A percentile compares a stretch with the other conserved stretches of the same genome.
Evolutionary conservation across 2,113 vertebrate species (phyloP).

Genomic region (Dromaius novaehollandiae): DNA sequence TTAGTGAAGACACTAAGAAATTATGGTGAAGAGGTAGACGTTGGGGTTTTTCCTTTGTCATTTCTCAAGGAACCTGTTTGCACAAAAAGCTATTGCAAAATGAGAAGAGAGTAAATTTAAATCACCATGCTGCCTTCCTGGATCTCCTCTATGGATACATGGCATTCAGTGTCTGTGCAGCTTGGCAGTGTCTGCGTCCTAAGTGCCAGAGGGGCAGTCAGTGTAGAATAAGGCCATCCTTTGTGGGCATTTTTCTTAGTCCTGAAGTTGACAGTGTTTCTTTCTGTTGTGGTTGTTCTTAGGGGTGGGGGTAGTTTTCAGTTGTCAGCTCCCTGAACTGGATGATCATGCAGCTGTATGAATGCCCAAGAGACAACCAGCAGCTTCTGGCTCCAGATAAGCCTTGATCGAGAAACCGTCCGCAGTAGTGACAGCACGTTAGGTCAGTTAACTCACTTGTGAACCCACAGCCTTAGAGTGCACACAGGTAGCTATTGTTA

Average conservation of each 20-base stretch:
- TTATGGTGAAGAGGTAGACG: rapidly evolving
- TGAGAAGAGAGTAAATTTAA: neutral
- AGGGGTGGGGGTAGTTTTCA: neutral
- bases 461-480: rapidly evolving
- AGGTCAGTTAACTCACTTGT: neutral
- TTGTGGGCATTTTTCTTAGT: neutral
- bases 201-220: rapidly evolving
- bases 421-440: rapidly evolving
- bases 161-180: neutral
- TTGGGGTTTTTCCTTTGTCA: neutral
- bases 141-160: neutral
- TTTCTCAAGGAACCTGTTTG: neutral
- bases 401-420: neutral
- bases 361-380: neutral
- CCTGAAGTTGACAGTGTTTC: neutral
- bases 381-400: neutral
- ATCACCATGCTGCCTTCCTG: neutral
- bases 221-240: rapidly evolving
- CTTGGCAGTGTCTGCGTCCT: no score
- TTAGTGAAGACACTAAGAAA: rapidly evolving
- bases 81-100: no score
- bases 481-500: rapidly evolving
- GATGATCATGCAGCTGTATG: rapidly evolving
- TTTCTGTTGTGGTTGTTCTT: neutral
- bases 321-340: rapidly evolving